These are phyloP conservation scores for Hydrozoanthus tunicans DNA, from an alignment of 64 coral and sea anemone species.

Conservation along the genomic window DNA sequence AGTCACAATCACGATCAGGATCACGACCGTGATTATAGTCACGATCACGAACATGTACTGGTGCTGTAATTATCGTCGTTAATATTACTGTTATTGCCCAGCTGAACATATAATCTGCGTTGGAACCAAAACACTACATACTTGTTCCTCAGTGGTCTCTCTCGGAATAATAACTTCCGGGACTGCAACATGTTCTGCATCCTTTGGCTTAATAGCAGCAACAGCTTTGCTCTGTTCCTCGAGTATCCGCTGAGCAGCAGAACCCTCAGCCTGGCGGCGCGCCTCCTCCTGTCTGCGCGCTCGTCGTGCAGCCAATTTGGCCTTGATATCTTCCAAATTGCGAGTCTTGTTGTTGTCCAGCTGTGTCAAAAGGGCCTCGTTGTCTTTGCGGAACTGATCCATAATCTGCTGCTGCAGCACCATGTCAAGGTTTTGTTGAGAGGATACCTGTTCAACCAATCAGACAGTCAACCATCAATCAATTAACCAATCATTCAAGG, in stretches of 20 bases:
- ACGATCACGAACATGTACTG: background rate
- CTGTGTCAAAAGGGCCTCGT: conserved; percentile 62
- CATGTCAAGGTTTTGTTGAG: conserved; percentile 81
- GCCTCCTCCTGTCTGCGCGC: conserved; percentile 93
- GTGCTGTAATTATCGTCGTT: background rate
- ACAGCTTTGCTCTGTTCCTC: conserved; percentile 97
- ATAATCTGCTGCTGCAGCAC: conserved; percentile 96
- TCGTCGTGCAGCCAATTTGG: conserved; percentile 85
- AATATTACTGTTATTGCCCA: background rate
- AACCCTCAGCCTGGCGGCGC: conserved; percentile 79
- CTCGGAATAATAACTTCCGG: conserved; percentile 85
- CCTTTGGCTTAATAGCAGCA: conserved; percentile 76
- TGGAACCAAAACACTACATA: background rate
- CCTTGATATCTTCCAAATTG: conserved; percentile 84
- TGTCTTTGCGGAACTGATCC: conserved; percentile 97
- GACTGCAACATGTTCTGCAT: conserved; percentile 83
- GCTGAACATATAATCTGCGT: background rate
- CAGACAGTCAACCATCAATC: background rate
- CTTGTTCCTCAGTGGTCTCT: conserved; percentile 92
- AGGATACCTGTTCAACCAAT: conserved; percentile 55
- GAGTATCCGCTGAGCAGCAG: conserved; percentile 85
- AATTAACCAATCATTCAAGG: background rate
- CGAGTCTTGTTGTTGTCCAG: conserved; percentile 78
- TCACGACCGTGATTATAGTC: background rate
- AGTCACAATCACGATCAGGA: background rate